Evolutionary conservation across 2,888 invertebrate species (phyloP), one percentile per base, ranked within the genome.

Genomic region (Epinotia nisella): DNA sequence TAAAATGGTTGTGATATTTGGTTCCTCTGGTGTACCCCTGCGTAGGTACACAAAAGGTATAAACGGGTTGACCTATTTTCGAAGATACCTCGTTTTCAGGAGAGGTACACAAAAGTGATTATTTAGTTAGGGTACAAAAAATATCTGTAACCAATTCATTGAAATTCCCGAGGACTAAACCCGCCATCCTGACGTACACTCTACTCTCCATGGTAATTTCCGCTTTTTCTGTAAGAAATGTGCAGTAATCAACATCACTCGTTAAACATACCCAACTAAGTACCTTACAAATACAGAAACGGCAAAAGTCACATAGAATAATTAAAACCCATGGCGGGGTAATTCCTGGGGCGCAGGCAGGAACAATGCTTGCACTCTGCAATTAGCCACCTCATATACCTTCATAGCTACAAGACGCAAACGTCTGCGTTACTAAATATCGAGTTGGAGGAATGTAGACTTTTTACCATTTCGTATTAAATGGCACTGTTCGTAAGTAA

Each of bases 281-380:
- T 24, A 39, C 65, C 39, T 39, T 65, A 55, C 65, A 65, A 65
- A 53, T 65, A 62, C 55, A 66, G 65, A 65, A 55, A 66, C 24
- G 29, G 56, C 66, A 56, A 66, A 66, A 66, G 66, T 66, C 66
- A 41, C 39, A 65, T 56, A 56, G 65, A 66, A 66, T 66, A 66
- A 66, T 66, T 66, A 66, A 66, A 66, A 55, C 13, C 65, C 55
- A 55, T 56, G 65, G 66, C 66, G 55, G 66, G 66, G 55, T 55
- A 65, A 55, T 66, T 56, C 66, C 35, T 19, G 39, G 55, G 65
- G 65, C 39, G 64, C 39, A n/a, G 39, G 64, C 39, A 21, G 39
- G 39, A 56, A 66, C 66, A 66, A 66, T 66, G 66, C 21, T 56
- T 66, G 66, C 66, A 66, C 66, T 66, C 56, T 66, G 66, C 66